Percentiles rank a stretch among this genome's conserved stretches.
These are phyloP conservation scores for Pantala flavescens DNA, from an alignment of 1,140 invertebrate genomes.

Conservation along the genomic window DNA sequence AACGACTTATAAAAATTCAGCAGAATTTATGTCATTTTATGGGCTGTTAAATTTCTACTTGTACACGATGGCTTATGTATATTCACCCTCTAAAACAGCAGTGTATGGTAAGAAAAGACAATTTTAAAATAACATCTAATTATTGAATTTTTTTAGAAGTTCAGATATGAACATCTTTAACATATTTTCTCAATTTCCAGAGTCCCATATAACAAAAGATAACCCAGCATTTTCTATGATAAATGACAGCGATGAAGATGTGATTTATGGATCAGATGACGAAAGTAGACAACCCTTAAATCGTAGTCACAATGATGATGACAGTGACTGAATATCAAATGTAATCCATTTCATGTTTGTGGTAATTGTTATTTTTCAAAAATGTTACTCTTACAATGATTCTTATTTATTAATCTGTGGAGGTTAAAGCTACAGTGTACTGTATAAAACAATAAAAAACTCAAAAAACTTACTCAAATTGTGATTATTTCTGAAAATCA, in stretches of 20 bases:
- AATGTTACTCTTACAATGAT: not conserved
- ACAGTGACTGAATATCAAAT: slow-evolving; percentile 45
- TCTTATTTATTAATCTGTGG: no score
- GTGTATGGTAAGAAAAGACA: slow-evolving; percentile 56
- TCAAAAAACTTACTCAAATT: no score
- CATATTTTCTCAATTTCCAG: slow-evolving; percentile 18
- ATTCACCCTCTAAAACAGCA: slow-evolving; percentile 72
- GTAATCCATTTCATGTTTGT: not conserved
- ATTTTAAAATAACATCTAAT: slow-evolving; percentile 12
- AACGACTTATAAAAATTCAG: slow-evolving; percentile 79
- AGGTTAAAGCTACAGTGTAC: no score
- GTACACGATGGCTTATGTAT: slow-evolving; percentile 89
- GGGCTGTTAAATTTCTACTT: slow-evolving; percentile 91
- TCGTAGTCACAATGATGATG: slow-evolving; percentile 49
- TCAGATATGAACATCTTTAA: no score
- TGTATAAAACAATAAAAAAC: no score
- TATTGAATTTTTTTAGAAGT: slow-evolving; percentile 17
- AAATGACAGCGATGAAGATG: slow-evolving; percentile 95
- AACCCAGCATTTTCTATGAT: slow-evolving; percentile 97
- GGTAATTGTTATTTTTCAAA: slow-evolving; percentile 1
- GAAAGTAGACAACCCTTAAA: slow-evolving; percentile 67
- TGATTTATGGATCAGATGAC: slow-evolving; percentile 88
- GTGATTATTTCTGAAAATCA: no score
- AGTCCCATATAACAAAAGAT: slow-evolving; percentile 78
- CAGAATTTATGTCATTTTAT: slow-evolving; percentile 90